These are phyloP conservation scores for western clawed frog (Xenopus tropicalis) DNA, from an alignment of 2,113 vertebrate genomes.

Conservation along the genomic window DNA sequence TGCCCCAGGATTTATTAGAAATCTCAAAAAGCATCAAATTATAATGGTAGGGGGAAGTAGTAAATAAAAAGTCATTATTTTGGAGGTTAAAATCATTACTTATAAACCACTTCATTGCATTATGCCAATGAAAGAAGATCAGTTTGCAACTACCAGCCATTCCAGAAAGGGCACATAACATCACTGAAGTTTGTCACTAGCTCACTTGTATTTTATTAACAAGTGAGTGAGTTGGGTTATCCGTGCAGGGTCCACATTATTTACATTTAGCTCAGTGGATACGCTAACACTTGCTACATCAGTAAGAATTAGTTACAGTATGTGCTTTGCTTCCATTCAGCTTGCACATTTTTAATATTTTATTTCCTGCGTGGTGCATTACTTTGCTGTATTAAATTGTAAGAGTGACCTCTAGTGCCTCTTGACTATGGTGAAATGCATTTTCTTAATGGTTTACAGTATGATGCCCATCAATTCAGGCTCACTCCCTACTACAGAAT, in stretches of 20 bases:
- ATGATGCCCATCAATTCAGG: constrained; percentile 46
- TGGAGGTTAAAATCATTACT: no score
- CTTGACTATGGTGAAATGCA: constrained; percentile 44
- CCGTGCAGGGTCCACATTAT: no score
- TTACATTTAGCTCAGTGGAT: background rate
- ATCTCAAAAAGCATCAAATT: no score
- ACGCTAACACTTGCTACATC: background rate
- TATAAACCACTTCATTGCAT: no score
- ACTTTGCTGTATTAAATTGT: constrained; percentile 54
- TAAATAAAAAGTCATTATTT: no score
- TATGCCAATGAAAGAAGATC: no score
- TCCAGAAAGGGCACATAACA: no score
- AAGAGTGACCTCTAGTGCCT: constrained; percentile 78
- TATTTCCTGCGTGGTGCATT: constrained; percentile 16
- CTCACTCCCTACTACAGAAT: constrained; percentile 49
- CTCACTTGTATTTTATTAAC: no score
- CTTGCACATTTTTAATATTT: constrained; percentile 36
- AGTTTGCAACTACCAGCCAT: no score
- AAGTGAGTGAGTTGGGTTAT: background rate
- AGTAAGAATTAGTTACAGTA: background rate
- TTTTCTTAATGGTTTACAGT: constrained; percentile 46
- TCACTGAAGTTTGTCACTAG: no score
- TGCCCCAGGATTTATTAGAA: no score
- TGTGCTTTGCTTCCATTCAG: constrained; percentile 14
- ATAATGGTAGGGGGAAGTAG: no score